Evolutionary conservation across 1,140 invertebrate genomes (phyloP).

Genomic region (Drosophila asahinai): DNA sequence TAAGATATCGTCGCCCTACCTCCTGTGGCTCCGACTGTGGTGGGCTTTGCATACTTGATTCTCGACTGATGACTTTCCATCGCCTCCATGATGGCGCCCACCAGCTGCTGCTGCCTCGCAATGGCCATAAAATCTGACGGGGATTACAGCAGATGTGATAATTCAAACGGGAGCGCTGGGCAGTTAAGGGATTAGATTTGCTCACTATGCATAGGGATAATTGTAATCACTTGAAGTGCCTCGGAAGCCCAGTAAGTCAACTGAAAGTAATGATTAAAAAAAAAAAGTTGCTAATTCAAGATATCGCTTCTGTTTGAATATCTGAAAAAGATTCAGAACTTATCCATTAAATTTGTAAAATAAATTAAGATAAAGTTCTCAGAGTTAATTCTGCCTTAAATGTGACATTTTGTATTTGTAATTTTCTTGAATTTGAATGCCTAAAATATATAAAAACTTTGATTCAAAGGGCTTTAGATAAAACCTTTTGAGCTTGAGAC

Average conservation of each 20-base stretch:
- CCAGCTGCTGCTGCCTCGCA: slow-evolving; percentile 19
- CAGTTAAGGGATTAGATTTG: slow-evolving; percentile 2
- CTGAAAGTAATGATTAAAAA: background rate
- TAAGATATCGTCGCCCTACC: slow-evolving; percentile 51
- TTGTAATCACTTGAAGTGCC: background rate
- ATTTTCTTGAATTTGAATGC: background rate
- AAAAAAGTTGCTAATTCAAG: background rate
- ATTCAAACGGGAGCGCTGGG: slow-evolving; percentile 1
- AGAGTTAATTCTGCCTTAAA: background rate
- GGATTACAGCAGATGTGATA: slow-evolving; percentile 17
- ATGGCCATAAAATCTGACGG: slow-evolving; percentile 22
- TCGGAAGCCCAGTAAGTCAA: background rate
- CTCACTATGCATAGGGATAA: background rate
- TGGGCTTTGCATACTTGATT: slow-evolving; percentile 40
- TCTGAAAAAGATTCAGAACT: background rate
- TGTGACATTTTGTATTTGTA: background rate
- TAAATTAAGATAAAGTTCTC: no score
- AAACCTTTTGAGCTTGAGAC: background rate
- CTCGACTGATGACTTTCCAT: slow-evolving; percentile 17
- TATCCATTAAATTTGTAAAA: background rate
- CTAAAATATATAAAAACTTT: background rate
- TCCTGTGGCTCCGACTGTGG: slow-evolving; percentile 1
- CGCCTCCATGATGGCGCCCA: slow-evolving; percentile 22
- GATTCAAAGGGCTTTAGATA: background rate
- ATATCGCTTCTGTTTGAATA: background rate